Evolutionary conservation across 2,888 invertebrate genomes (phyloP).

Genomic region (Euclidia mi): DNA sequence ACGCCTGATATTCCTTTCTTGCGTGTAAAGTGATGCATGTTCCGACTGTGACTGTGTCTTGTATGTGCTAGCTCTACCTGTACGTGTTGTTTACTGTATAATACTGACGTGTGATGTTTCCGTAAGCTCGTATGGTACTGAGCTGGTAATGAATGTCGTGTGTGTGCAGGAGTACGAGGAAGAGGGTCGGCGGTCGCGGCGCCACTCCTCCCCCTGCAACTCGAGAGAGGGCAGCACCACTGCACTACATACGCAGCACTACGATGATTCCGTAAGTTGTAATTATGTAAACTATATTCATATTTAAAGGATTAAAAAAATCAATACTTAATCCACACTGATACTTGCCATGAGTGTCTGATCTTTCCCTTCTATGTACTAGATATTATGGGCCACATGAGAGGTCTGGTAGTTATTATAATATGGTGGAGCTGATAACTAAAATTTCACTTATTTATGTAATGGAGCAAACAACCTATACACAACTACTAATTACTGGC

Average conservation of each 20-base stretch:
- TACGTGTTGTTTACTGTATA: slow-evolving; percentile 16
- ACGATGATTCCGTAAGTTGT: slow-evolving; percentile 91
- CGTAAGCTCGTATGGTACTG: slow-evolving; percentile 3
- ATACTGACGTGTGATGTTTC: slow-evolving; percentile 16
- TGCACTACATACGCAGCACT: slow-evolving; percentile 90
- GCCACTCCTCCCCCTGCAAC: slow-evolving; percentile 93
- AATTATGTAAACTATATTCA: too few species aligned
- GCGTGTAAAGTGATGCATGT: slow-evolving; percentile 69
- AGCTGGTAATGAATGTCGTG: slow-evolving; percentile 19
- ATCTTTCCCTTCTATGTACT: too few species aligned
- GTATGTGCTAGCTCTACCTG: slow-evolving; percentile 31
- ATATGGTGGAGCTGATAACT: too few species aligned
- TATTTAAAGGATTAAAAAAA: too few species aligned
- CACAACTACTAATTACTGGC: too few species aligned
- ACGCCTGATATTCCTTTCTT: slow-evolving; percentile 59
- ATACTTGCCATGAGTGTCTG: too few species aligned
- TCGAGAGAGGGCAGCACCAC: slow-evolving; percentile 92
- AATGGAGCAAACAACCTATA: too few species aligned
- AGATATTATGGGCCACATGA: too few species aligned
- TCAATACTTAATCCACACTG: too few species aligned
- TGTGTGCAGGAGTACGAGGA: slow-evolving; percentile 92
- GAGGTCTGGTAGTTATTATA: too few species aligned
- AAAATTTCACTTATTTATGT: too few species aligned
- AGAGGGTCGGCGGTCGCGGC: slow-evolving; percentile 89
- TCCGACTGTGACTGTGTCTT: slow-evolving; percentile 52